Evolutionary conservation across 2,113 vertebrate genomes (phyloP).

Genomic region (Tangachromis dhanisi): DNA sequence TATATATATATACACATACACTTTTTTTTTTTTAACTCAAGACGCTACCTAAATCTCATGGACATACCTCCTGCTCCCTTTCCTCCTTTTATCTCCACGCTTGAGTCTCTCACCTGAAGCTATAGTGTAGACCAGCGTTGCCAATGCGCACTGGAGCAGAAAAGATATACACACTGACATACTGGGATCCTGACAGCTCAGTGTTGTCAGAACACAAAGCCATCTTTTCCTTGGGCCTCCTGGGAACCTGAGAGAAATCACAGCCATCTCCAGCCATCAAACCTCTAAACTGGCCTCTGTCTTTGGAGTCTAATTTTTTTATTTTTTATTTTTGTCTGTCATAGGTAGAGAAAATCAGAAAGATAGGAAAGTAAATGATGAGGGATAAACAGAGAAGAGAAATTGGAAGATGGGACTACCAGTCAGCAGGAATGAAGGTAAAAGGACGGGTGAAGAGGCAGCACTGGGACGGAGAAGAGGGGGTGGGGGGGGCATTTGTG

Average conservation of each 20-base stretch:
- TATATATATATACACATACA: not conserved
- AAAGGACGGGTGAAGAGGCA: constrained; percentile 26
- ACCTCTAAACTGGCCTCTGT: constrained; percentile 23
- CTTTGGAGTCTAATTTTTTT: not conserved
- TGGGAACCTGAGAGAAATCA: constrained; percentile 70
- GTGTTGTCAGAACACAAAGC: constrained; percentile 73
- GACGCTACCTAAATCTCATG: not conserved
- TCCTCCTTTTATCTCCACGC: constrained; percentile 22
- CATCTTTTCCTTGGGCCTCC: constrained; percentile 65
- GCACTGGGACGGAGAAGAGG: not conserved
- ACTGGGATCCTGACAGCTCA: constrained; percentile 47
- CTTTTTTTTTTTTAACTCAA: not conserved
- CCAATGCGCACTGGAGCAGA: constrained; percentile 60
- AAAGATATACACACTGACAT: constrained; percentile 41
- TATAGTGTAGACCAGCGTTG: constrained; percentile 45
- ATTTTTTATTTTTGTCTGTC: not conserved
- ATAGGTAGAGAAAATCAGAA: not conserved
- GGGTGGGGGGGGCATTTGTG: not conserved
- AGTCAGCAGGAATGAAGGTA: constrained; percentile 12
- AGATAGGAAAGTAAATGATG: not conserved
- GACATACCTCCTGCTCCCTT: not conserved
- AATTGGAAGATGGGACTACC: not conserved
- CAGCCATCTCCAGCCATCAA: constrained; percentile 64
- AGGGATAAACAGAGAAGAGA: not conserved
- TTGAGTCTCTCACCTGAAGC: constrained; percentile 63